A percentile compares a stretch with the other conserved stretches of the same genome.
phyloP scores from a whole-genome alignment of 37 sponge, comb jelly and placozoan species.

The Tethya wilhelma region DNA sequence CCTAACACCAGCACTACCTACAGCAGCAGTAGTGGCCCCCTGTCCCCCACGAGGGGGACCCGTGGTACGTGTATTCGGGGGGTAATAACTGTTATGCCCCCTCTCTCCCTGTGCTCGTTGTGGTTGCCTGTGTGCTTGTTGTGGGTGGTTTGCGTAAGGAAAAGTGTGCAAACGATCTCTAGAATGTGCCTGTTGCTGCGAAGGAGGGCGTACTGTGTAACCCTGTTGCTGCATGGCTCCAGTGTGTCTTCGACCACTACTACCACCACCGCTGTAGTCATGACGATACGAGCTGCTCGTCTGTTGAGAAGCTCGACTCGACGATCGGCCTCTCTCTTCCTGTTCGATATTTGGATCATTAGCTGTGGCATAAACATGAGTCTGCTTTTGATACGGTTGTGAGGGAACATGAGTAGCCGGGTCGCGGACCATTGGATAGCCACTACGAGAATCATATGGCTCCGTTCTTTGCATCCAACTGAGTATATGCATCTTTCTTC shows the following conservation, averaged over 20 bases:
- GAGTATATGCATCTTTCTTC: slow-evolving; percentile 6
- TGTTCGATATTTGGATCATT: background rate
- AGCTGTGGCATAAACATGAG: background rate
- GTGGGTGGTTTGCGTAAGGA: background rate
- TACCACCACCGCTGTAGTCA: too few relatives aligned
- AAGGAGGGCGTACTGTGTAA: too few relatives aligned
- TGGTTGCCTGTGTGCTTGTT: background rate
- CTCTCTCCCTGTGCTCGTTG: background rate
- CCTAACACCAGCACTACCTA: too few relatives aligned
- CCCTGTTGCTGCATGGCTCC: too few relatives aligned
- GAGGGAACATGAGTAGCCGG: background rate
- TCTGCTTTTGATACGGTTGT: background rate
- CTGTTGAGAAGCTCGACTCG: background rate
- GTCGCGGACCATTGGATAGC: background rate
- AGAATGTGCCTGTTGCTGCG: background rate
- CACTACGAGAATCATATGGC: background rate
- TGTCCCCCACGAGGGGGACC: too few relatives aligned
- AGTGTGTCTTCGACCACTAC: too few relatives aligned
- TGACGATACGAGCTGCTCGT: background rate
- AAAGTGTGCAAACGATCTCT: background rate
- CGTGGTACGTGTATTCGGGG: background rate
- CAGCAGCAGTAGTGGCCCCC: too few relatives aligned
- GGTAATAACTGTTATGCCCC: background rate
- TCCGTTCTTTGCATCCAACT: slow-evolving; percentile 15
- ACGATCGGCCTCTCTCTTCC: background rate